Evolutionary conservation across 2,113 vertebrate species (phyloP), one percentile per base, ranked within the genome.

Genomic region (Carollia perspicillata): DNA sequence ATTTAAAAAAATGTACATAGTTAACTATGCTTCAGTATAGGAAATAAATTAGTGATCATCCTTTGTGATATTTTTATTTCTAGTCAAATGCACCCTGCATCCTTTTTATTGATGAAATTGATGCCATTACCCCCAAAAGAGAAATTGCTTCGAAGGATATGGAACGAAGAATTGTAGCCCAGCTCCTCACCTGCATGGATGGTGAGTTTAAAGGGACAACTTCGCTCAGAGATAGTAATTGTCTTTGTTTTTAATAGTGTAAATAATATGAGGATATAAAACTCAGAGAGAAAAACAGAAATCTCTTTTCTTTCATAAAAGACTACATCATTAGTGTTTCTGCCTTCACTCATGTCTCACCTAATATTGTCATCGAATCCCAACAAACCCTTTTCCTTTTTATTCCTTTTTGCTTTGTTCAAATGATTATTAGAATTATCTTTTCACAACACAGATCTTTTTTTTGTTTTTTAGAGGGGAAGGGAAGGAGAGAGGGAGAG

Each of bases 91-190:
- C 99, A 44, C 99, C 99, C 0, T 99, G 99, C 96, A 98, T 99
- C 96, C 97, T 99, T 77, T 99, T 99, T 97, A 99, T 99, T n/a
- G 99, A 99, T 13, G 99, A 99, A 98, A 99, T 99, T 1, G 99
- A 99, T 35, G 99, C 99, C 8, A 99, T 99, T 96, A 99, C 99
- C 1, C 99, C 99, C 0, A 99, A 99, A 96, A 98, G 99, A 98
- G 99, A 99, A 98, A 98, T 99, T 37, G 99, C 99, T 1, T 99
- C 99, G 0, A 99, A 99, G 98, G 99, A 99, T 98, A 99, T 99
- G 99, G 99, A 99, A 98, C 98, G 99, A 53, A 99, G 99, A 96
- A 99, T 99, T 33, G 99, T 99, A 20, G 99, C 99, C 75, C 99
- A 99, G 98, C 98, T 99, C 77, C 98, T 99, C 4, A 99, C 99